A percentile compares a stretch with the other conserved stretches of the same genome.
phyloP scores from a whole-genome alignment of 2,888 invertebrate genomes.

The Odontocolon sp. region DNA sequence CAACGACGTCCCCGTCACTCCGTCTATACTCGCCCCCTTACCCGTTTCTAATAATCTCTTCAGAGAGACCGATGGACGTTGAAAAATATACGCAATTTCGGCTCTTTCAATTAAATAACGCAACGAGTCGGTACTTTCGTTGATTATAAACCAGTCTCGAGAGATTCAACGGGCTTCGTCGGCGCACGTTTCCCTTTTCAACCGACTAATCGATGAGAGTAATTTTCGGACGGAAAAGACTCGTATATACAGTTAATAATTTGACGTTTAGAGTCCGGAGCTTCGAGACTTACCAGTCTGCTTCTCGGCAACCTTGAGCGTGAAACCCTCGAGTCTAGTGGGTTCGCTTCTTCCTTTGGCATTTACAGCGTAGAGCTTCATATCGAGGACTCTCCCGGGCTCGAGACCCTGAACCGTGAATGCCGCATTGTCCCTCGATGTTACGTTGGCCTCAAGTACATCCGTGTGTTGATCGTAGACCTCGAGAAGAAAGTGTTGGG shows the following conservation, averaged over 20 bases:
- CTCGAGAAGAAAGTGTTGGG: slow-evolving; percentile 88
- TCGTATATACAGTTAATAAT: neutral
- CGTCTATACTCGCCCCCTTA: neutral
- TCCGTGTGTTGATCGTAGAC: slow-evolving; percentile 87
- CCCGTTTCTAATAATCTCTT: neutral
- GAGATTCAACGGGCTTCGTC: no score
- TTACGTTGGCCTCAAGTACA: slow-evolving; percentile 86
- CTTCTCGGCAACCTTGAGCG: slow-evolving; percentile 89
- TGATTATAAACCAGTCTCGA: no score
- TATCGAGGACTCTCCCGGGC: slow-evolving; percentile 89
- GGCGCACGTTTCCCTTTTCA: no score
- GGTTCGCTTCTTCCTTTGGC: slow-evolving; percentile 91
- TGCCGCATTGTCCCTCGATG: slow-evolving; percentile 85
- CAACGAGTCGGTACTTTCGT: no score
- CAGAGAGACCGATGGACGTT: no score
- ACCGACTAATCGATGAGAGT: no score
- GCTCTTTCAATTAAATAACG: neutral
- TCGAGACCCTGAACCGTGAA: slow-evolving; percentile 90
- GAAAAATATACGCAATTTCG: neutral
- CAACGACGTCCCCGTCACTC: no score
- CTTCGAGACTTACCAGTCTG: slow-evolving; percentile 85
- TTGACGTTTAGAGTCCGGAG: slow-evolving; percentile 67
- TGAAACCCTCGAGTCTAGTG: slow-evolving; percentile 87
- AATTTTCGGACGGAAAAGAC: no score
- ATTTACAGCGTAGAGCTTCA: slow-evolving; percentile 92